Evolutionary conservation across 2,888 invertebrate genomes (phyloP).

Genomic region (Polydrusus cervinus): DNA sequence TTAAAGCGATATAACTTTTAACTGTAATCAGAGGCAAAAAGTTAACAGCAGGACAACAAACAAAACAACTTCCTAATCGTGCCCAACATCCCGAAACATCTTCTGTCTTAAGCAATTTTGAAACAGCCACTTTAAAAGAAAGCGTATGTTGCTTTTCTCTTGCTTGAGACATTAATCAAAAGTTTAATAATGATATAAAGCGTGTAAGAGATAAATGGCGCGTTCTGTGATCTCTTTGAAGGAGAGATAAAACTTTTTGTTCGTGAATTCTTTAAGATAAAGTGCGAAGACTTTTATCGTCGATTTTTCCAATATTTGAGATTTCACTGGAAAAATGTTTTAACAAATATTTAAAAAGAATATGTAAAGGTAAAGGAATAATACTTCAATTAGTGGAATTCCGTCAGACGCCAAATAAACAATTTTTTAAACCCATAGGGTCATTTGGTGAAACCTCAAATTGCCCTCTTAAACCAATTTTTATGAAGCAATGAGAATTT

Average conservation of each 20-base stretch:
- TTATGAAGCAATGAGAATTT: too few relatives aligned
- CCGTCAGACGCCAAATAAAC: too few relatives aligned
- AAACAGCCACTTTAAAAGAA: conserved; percentile 35
- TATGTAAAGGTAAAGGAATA: not conserved
- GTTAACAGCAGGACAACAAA: not conserved
- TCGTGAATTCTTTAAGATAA: conserved; percentile 33
- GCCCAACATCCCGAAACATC: conserved; percentile 19
- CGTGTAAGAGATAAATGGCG: conserved; percentile 46
- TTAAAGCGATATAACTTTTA: not conserved
- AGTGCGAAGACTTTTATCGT: conserved; percentile 33
- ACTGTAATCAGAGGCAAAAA: not conserved
- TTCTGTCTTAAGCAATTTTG: conserved; percentile 25
- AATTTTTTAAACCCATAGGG: too few relatives aligned
- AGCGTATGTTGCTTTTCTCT: conserved; percentile 20
- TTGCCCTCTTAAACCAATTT: too few relatives aligned
- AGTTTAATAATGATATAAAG: conserved; percentile 48
- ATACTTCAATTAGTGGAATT: too few relatives aligned
- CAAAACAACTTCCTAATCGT: conserved; percentile 7
- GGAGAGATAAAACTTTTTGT: conserved; percentile 44
- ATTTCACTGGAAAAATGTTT: conserved; percentile 27
- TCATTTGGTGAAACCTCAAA: too few relatives aligned
- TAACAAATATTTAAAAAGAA: not conserved
- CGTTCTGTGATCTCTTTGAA: conserved; percentile 27
- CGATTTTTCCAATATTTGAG: conserved; percentile 34
- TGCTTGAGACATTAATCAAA: conserved; percentile 36